Percentiles rank a stretch among this genome's conserved stretches.
phyloP scores from a whole-genome alignment of 2,797 vertebrate genomes.

The Enteromius anoplus region DNA sequence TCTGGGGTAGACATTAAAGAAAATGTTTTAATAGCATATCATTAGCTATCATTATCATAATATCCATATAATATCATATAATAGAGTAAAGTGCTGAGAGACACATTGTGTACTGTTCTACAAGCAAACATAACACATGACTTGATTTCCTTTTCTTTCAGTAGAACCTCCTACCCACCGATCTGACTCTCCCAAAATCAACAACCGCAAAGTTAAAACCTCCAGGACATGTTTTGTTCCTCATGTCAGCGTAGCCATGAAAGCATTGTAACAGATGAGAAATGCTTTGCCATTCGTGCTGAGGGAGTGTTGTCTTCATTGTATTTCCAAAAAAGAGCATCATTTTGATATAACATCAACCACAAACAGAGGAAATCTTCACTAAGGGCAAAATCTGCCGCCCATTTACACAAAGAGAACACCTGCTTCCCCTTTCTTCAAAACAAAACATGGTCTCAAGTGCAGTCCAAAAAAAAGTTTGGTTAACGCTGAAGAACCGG shows the following conservation, averaged over 20 bases:
- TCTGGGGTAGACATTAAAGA: background rate
- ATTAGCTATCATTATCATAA: background rate
- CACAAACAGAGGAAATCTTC: conserved; percentile 50
- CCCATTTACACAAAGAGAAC: conserved; percentile 55
- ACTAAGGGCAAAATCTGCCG: conserved; percentile 22
- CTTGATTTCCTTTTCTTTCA: conserved; percentile 2
- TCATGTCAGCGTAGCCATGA: conserved; percentile 26
- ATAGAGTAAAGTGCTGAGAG: background rate
- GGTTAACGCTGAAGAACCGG: conserved; percentile 32
- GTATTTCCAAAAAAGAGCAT: conserved; percentile 27
- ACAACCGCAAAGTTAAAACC: conserved; percentile 41
- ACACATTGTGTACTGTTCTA: background rate
- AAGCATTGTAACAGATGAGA: conserved; percentile 37
- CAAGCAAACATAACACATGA: background rate
- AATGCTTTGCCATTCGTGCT: conserved; percentile 39
- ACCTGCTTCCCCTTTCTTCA: conserved; percentile 57
- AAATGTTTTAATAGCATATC: background rate
- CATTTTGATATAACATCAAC: conserved; percentile 40
- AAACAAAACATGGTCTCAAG: conserved; percentile 48
- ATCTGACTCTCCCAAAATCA: conserved; percentile 40
- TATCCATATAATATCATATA: background rate
- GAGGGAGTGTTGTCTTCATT: conserved; percentile 38
- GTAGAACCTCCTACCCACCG: background rate
- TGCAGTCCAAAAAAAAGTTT: conserved; percentile 37
- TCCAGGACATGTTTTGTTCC: conserved; percentile 45